These are phyloP conservation scores for Camponotus floridanus DNA, from an alignment of 1,140 invertebrate species.

Conservation along the genomic window DNA sequence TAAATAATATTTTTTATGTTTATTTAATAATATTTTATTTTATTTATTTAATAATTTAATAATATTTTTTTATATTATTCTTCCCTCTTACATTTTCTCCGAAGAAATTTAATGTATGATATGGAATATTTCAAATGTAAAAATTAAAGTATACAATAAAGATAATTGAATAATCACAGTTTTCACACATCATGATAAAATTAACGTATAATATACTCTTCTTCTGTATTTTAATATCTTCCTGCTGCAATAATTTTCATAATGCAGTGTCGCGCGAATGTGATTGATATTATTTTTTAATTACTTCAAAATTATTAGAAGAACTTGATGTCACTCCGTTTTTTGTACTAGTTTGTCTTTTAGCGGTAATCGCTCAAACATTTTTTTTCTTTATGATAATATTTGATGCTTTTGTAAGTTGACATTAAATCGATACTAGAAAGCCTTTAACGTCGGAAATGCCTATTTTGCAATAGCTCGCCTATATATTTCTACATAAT, in stretches of 20 bases:
- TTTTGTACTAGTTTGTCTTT: not conserved
- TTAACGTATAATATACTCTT: not conserved
- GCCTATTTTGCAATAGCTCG: slow-evolving; percentile 20
- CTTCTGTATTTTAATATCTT: not conserved
- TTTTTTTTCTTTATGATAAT: not conserved
- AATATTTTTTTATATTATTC: not conserved
- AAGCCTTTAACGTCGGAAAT: not conserved
- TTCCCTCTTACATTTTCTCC: not conserved
- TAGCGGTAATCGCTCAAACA: not conserved
- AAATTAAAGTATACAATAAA: not conserved
- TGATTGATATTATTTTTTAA: slow-evolving; percentile 1
- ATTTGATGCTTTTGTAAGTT: not conserved
- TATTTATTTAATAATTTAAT: not conserved
- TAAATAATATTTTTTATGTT: slow-evolving; percentile 4
- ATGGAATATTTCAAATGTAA: not conserved
- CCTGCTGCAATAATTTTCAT: not conserved
- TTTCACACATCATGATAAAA: not conserved
- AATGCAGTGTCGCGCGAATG: not conserved
- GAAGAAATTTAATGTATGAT: not conserved
- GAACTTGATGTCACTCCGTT: not conserved
- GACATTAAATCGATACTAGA: slow-evolving; percentile 26
- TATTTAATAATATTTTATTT: too few species aligned
- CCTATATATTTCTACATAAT: not conserved
- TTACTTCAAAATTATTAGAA: not conserved
- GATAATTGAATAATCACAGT: not conserved